Base-by-base conservation (phyloP, 2,113 vertebrate species). In the Chloropsis cyanopogon region DNA sequence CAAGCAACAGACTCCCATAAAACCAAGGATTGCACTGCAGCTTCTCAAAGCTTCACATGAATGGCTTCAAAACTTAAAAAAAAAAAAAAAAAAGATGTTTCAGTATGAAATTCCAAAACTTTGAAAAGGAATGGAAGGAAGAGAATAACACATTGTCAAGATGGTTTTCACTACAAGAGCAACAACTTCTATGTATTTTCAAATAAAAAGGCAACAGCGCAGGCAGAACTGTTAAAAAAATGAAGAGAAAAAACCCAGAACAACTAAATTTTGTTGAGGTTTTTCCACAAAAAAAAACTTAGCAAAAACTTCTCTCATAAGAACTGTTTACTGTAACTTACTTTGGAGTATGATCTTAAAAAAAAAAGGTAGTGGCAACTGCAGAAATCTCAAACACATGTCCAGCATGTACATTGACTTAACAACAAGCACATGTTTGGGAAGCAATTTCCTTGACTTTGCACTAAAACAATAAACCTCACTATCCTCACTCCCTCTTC, bases 301-400 rank as follows among this genome's bases (percentile, higher is more conserved):
- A n/a, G 42, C 14, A 64, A 42, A 59, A 60, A 17, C 13, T 52
- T 42, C 66, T 57, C 54, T 28, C 33, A 5, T 22, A 73, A 65
- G 56, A 85, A 44, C 53, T 52, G 53, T 52, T 84, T n/a, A 61
- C 47, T 92, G 47, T 76, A 75, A 82, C 16, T 77, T 17, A 26
- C 33, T 92, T 64, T 75, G 69, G 63, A 90, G 76, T 14, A 52
- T 33, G 54, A 88, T 47, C 18, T 52, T 28, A 26, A 22, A 75
- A 18, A 44, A 46, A 42, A 50, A 46, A 53, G 10, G 33, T 47
- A 54, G 70, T n/a, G 57, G 88, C 72, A 95, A 42, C 42, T 44
- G 20, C 83, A 92, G 65, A 78, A 95, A 96, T 94, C 49, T 83
- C 87, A 70, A 93, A 80, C 93, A 93, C 78, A 69, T 87, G 84